Base-by-base conservation (phyloP, 2,888 invertebrate species). In the Drosophila meridiana region DNA sequence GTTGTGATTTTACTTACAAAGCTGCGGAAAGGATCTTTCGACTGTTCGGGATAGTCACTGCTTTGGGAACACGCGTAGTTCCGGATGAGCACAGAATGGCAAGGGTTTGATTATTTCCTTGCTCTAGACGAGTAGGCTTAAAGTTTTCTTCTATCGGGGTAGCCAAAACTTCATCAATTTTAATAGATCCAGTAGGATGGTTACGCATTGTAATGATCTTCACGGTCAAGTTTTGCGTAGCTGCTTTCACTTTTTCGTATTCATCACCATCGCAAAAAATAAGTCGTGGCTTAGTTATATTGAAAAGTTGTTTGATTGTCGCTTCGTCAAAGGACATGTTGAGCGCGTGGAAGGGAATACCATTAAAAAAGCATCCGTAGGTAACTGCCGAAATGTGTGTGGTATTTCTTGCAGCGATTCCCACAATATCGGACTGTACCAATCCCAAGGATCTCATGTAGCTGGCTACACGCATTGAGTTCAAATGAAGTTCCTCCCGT, bases 1-100 rank as follows among this genome's bases (percentile, higher is more conserved):
- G 7, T 42, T n/a, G 1, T 1, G 9, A 9, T 43, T 34, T 32
- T 0, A 66, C 72, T 78, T 61, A 88, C 83, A 4, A 2, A 43
- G 8, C 2, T 4, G 8, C 2, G 1, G 34, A 67, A 0, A 86
- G 9, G 2, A 83, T 55, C 30, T 71, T 82, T 2, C 40, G 75
- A 55, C 73, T 85, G 14, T 85, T 89, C 3, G 63, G 43, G 2
- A 85, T 79, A 0, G 82, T 90, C n/a, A 78, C 91, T 4, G 88
- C 89, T 64, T 92, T 93, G 1, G 92, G 91, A 0, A 56, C 56
- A 0, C 92, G 91, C 0, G 92, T 92, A 0, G 92, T 92, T 2
- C 92, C 92, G 8, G 92, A 92, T 0, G 93, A 89, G 48, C 92
- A 90, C 0, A 92, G 70, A 69, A 92, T 92, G 3, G 90, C 90